Base-by-base conservation (phyloP, 1,140 invertebrate species). In the Nasonia vitripennis region DNA sequence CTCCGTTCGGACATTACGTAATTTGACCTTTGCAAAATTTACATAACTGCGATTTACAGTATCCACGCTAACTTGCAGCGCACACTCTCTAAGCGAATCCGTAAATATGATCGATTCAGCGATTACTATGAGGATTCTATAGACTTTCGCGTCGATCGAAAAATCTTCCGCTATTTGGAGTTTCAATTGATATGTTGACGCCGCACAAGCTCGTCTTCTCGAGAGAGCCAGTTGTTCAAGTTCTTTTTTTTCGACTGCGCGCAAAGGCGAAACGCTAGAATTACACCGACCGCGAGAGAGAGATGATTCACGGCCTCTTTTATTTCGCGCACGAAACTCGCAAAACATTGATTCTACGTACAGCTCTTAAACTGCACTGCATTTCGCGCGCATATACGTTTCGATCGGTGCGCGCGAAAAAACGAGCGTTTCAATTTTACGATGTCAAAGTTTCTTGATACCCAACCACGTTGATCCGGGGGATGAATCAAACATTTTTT, bases 131-230 rank as follows among this genome's bases (percentile, higher is more conserved):
- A 71, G 12, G n/a, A 31, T 71, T 23, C n/a, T 34, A 4, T 20
- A 34, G 20, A 37, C 10, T 45, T 45, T 7, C 41, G 7, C 6
- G 31, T 34, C 55, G 17, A 20, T 27, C 27, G 41, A 17, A 31
- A 82, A 84, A 84, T 78, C 62, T 84, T 84, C 82, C 74, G 31
- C 78, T 84, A 77, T 70, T 84, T 78, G 82, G 41, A 2, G 62
- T 78, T 78, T 78, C 74, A 84, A 84, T 84, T 71, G 23, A 67
- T 48, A 14, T 34, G 68, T 71, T 71, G 68, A 71, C 68, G 20
- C 41, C 41, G 3, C 55, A 14, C 55, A 11, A 62, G 17, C 20
- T 62, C 55, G 55, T 62, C 12, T 51, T 17, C 48, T 51, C 48
- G 48, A 27, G 1, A 45, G 41, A 45, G 41, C 1, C 23, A 67